Conservation (phyloP, 1,140 invertebrate genomes). For the Atopsyche davidsoni region DNA sequence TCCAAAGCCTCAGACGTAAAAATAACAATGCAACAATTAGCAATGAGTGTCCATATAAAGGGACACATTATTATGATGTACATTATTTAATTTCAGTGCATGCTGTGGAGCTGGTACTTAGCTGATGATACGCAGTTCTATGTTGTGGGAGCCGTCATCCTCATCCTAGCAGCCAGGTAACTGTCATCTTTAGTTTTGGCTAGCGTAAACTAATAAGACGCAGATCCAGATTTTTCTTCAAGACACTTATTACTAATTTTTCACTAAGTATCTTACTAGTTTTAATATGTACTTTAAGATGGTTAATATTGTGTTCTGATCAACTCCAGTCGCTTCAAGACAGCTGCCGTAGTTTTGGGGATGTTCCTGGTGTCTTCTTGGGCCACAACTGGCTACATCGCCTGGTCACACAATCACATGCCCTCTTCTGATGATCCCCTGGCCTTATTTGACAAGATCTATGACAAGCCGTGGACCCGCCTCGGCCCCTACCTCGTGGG, state of each 20-base stretch:
- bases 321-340: slow-evolving; percentile 61
- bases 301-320: neutral
- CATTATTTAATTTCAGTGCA: slow-evolving; percentile 58
- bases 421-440: slow-evolving; percentile 74
- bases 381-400: slow-evolving; percentile 71
- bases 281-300: no score
- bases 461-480: slow-evolving; percentile 81
- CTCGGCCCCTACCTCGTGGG: slow-evolving; percentile 76
- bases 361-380: slow-evolving; percentile 68
- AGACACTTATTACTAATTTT: neutral
- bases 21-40: no score
- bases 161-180: slow-evolving; percentile 61
- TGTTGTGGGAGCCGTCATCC: slow-evolving; percentile 67
- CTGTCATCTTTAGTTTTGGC: no score
- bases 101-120: slow-evolving; percentile 87
- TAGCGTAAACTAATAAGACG: no score
- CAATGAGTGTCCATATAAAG: no score
- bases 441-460: slow-evolving; percentile 80
- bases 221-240: neutral
- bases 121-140: slow-evolving; percentile 83
- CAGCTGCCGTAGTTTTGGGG: slow-evolving; percentile 56
- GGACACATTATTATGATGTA: no score
- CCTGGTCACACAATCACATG: slow-evolving; percentile 70
- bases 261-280: neutral
- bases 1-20: no score